Base-by-base conservation (phyloP, 2,888 invertebrate species). In the Microctonus aethiopoides region DNA sequence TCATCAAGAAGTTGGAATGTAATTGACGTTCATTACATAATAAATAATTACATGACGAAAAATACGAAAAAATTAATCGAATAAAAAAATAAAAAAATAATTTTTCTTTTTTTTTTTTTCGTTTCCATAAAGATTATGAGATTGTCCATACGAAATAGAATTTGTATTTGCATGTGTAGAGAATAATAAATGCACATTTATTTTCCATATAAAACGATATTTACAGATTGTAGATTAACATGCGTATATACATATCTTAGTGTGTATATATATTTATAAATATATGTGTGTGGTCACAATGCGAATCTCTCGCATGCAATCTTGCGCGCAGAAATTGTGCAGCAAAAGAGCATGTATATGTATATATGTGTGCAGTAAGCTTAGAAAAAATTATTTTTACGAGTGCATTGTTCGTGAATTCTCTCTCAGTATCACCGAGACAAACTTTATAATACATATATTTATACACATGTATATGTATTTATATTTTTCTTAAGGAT, bases 371-470 rank as follows among this genome's bases (percentile, higher is more conserved):
- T 16, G 9, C 46, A 26, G 32, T 54, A 57, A 13, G 41, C 29
- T 62, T 54, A 62, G 62, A 62, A 68, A 60, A 68, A 68, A 54
- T 22, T 56, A 54, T 68, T 56, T 66, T 68, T 68, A 68, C 61
- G 68, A 68, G 61, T 51, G 61, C 56, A 68, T 68, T 68, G 68
- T 68, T 68, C 56, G 56, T n/a, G 24, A n/a, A 41, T 62, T 61
- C 54, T 54, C 62, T 63, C 36, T 7, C 10, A 39, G 34, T 26
- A 24, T 20, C 39, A 46, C 10, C 5, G 20, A 16, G 46, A 13
- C n/a, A 29, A 46, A 16, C 29, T 46, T 29, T 51, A n/a, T n/a
- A n/a, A n/a, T n/a, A n/a, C n/a, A n/a, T n/a, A n/a, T n/a, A n/a
- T n/a, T n/a, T n/a, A n/a, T 41, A 46, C 7, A 39, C 32, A 57